phyloP scores from a whole-genome alignment of 2,113 vertebrate species.

The Tringa solitaria region DNA sequence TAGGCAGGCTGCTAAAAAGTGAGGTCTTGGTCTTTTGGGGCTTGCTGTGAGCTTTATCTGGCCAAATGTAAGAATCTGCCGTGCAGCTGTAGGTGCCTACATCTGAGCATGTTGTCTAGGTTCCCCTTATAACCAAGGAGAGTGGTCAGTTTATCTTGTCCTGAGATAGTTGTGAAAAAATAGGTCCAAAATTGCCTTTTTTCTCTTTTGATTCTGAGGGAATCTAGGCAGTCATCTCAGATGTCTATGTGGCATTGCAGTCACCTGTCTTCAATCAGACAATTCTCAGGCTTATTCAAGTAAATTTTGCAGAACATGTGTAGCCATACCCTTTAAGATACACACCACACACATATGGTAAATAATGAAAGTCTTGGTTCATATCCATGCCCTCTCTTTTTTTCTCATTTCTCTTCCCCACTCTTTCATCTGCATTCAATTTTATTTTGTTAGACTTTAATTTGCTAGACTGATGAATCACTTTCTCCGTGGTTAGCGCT shows the following conservation, averaged over 20 bases:
- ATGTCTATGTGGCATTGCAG: neutral
- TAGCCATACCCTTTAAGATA: neutral
- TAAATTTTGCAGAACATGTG: neutral
- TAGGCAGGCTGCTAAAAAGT: neutral
- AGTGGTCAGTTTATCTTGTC: neutral
- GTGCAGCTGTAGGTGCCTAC: neutral
- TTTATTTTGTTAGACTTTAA: constrained; percentile 13
- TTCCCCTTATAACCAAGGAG: neutral
- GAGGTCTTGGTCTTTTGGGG: neutral
- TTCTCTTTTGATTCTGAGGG: neutral
- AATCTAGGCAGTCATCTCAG: neutral
- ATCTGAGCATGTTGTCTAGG: neutral
- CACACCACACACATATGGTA: neutral
- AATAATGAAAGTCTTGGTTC: neutral
- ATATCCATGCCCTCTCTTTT: neutral
- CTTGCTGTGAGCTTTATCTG: neutral
- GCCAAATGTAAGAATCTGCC: neutral
- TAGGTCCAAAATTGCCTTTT: neutral
- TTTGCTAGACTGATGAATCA: constrained; percentile 31
- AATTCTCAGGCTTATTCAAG: neutral
- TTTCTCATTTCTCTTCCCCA: neutral
- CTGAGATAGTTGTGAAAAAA: neutral
- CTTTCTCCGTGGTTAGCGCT: neutral
- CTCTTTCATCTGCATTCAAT: neutral
- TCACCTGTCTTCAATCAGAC: neutral